Base-by-base conservation (phyloP, 2,888 invertebrate genomes). In the Dromius quadrimaculatus region DNA sequence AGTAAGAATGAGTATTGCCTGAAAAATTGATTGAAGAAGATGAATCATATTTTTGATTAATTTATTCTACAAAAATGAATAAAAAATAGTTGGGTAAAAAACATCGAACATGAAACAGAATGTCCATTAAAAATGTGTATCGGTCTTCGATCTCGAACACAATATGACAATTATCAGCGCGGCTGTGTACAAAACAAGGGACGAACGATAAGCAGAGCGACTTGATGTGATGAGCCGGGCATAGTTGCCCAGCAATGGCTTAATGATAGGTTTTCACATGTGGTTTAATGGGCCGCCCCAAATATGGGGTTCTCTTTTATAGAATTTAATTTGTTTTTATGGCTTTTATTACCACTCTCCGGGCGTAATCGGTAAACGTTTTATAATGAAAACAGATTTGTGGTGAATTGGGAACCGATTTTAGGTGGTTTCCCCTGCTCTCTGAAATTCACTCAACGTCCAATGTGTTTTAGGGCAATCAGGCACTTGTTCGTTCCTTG, bases 301-400 rank as follows among this genome's bases (percentile, higher is more conserved):
- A 82, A 81, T 80, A 80, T 79, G 79, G 79, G 80, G 80, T 79
- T 79, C 82, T 81, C 80, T 82, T 82, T 81, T 81, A 81, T 77
- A 78, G 80, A 81, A 82, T 83, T 82, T 83, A 83, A 83, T 83
- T 83, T 83, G 82, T 83, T 82, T 83, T 83, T 83, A 83, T 83
- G 82, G 83, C 82, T 83, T 82, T 83, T 82, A 83, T 83, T 83
- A 83, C 82, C 77, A 77, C 79, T 81, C 68, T 59, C 43, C 54
- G 17, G 62, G 70, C 62, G 61, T 70, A 70, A 62, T 70, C 70
- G 70, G 70, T 70, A 70, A 70, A 70, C 62, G 70, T 32, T 62
- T 70, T 70, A 62, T 70, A 70, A 70, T 70, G 70, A 62, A 70
- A 62, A 70, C 64, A 41, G 62, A 62, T 62, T 62, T 62, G 62